phyloP scores from a whole-genome alignment of 2,888 invertebrate species.

The Cenopis cana region DNA sequence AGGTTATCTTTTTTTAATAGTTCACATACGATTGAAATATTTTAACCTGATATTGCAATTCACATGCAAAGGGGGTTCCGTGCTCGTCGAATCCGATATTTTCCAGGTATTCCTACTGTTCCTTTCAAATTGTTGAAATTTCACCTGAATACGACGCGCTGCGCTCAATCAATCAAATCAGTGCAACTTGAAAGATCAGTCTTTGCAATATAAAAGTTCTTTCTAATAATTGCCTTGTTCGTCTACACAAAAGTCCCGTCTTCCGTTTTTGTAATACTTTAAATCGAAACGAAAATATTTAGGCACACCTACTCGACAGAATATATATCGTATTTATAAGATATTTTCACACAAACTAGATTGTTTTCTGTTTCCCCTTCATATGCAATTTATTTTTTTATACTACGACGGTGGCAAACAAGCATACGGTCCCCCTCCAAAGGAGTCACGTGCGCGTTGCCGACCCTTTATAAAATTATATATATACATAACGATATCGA shows the following conservation, averaged over 20 bases:
- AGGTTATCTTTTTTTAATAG: neutral
- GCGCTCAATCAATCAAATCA: conserved; percentile 13
- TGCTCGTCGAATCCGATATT: conserved; percentile 13
- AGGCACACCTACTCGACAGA: no score
- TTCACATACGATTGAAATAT: neutral
- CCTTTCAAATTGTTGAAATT: neutral
- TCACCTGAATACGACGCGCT: neutral
- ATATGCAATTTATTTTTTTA: no score
- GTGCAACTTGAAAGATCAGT: conserved; percentile 13
- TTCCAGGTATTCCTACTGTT: conserved; percentile 1
- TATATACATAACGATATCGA: no score
- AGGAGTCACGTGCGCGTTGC: no score
- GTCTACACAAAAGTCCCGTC: neutral
- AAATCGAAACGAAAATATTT: no score
- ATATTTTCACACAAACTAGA: no score
- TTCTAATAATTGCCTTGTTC: neutral
- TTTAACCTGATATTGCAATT: conserved; percentile 5
- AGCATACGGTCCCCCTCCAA: no score
- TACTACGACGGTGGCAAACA: no score
- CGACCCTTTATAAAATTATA: no score
- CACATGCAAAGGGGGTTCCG: neutral
- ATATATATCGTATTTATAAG: no score
- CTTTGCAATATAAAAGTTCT: no score
- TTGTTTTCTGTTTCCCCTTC: no score
- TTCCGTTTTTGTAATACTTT: neutral